These are phyloP conservation scores for Balearica regulorum DNA, from an alignment of 2,797 vertebrate genomes.

Conservation along the genomic window DNA sequence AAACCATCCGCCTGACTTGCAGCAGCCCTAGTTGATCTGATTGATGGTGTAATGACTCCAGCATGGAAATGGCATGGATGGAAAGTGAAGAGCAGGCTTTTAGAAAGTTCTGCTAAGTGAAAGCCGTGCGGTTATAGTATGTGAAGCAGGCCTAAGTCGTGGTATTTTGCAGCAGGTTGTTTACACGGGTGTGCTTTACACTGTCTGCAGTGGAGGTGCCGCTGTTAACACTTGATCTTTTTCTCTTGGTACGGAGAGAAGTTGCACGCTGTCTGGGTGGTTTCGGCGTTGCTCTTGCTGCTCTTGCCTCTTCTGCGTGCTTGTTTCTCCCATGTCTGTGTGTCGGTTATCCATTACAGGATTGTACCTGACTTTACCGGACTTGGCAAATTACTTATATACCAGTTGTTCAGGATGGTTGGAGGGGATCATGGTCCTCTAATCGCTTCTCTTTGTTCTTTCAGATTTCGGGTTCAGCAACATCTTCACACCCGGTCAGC, in stretches of 20 bases:
- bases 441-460: not conserved
- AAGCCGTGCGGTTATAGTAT: fast-evolving
- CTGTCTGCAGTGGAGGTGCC: fast-evolving
- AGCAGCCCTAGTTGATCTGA: not conserved
- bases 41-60: not conserved
- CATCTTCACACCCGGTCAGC: conserved; percentile 93
- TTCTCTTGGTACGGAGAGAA: fast-evolving
- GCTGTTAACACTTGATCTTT: too few relatives aligned
- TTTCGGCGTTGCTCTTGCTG: not conserved
- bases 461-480: conserved; percentile 99
- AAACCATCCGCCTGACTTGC: not conserved
- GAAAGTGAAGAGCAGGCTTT: not conserved
- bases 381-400: not conserved
- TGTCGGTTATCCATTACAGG: not conserved
- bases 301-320: not conserved
- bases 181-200: fast-evolving
- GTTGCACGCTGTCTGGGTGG: fast-evolving
- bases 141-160: not conserved
- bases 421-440: not conserved
- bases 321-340: not conserved
- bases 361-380: not conserved
- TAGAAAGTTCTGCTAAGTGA: not conserved
- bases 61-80: fast-evolving
- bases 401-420: not conserved
- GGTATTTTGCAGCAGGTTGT: not conserved